Evolutionary conservation across 2,888 invertebrate species (phyloP).

Genomic region (Yponomeuta plumbellus): DNA sequence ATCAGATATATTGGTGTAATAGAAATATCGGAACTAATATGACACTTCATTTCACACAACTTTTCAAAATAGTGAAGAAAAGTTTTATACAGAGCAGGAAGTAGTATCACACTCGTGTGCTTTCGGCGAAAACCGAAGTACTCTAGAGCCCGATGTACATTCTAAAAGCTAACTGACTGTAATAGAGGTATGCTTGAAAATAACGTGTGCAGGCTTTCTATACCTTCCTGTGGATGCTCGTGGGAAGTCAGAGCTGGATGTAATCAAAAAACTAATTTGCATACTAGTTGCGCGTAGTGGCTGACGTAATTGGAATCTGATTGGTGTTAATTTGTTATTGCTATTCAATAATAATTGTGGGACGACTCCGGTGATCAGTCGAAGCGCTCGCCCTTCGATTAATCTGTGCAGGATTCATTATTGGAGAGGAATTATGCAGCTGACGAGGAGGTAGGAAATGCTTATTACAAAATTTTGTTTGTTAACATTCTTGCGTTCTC

Average conservation of each 20-base stretch:
- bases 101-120: too few relatives aligned
- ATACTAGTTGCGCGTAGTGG: slow-evolving; percentile 37
- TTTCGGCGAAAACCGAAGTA: too few relatives aligned
- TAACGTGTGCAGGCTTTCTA: neutral
- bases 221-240: slow-evolving; percentile 12
- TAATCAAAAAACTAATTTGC: slow-evolving; percentile 56
- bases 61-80: too few relatives aligned
- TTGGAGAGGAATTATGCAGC: neutral
- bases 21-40: too few relatives aligned
- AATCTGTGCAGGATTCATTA: neutral
- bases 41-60: too few relatives aligned
- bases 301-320: slow-evolving; percentile 45
- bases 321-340: slow-evolving; percentile 55
- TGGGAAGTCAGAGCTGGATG: slow-evolving; percentile 40
- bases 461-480: too few relatives aligned
- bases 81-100: too few relatives aligned
- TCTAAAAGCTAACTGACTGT: too few relatives aligned
- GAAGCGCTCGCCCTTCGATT: neutral
- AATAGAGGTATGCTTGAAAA: too few relatives aligned
- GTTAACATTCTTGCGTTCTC: too few relatives aligned
- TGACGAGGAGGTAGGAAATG: neutral
- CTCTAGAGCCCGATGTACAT: too few relatives aligned
- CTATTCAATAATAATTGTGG: slow-evolving; percentile 26
- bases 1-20: too few relatives aligned
- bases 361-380: neutral